Evolutionary conservation across 2,888 invertebrate genomes (phyloP).

Genomic region (Athrips mouffetella): DNA sequence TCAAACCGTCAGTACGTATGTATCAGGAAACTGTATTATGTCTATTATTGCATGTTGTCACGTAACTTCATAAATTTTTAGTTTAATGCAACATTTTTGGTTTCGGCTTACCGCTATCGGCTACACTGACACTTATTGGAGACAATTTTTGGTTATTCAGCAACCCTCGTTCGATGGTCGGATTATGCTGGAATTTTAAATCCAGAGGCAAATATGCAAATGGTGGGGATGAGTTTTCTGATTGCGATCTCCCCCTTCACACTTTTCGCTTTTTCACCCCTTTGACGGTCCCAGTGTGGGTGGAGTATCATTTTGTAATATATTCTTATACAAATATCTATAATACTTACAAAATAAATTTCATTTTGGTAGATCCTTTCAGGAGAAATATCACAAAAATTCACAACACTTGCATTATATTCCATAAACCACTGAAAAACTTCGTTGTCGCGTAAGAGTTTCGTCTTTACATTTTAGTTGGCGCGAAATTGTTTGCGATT

Average conservation of each 20-base stretch:
- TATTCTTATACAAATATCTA: background rate
- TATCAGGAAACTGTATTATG: slow-evolving; percentile 24
- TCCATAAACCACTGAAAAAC: background rate
- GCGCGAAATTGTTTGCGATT: slow-evolving; percentile 1
- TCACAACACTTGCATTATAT: slow-evolving; percentile 10
- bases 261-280: slow-evolving; percentile 8
- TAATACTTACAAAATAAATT: slow-evolving; percentile 34
- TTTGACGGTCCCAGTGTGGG: background rate
- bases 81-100: slow-evolving; percentile 38
- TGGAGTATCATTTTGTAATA: background rate
- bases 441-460: background rate
- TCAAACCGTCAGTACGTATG: too few relatives aligned
- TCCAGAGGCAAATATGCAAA: slow-evolving; percentile 17
- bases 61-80: slow-evolving; percentile 45
- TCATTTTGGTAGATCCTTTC: slow-evolving; percentile 30
- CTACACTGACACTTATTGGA: slow-evolving; percentile 27
- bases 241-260: slow-evolving; percentile 16
- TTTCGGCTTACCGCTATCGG: slow-evolving; percentile 26
- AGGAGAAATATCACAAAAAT: slow-evolving; percentile 7
- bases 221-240: slow-evolving; percentile 18
- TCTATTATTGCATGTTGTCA: slow-evolving; percentile 40
- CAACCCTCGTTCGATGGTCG: slow-evolving; percentile 9
- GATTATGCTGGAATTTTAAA: slow-evolving; percentile 18
- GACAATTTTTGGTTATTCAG: slow-evolving; percentile 25
- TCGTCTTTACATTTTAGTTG: background rate